Evolutionary conservation across 30 jellyfish, hydroid and myxozoan species (phyloP), one percentile per base, ranked within the genome.

Genomic region (Pseudorhiza aurosa): DNA sequence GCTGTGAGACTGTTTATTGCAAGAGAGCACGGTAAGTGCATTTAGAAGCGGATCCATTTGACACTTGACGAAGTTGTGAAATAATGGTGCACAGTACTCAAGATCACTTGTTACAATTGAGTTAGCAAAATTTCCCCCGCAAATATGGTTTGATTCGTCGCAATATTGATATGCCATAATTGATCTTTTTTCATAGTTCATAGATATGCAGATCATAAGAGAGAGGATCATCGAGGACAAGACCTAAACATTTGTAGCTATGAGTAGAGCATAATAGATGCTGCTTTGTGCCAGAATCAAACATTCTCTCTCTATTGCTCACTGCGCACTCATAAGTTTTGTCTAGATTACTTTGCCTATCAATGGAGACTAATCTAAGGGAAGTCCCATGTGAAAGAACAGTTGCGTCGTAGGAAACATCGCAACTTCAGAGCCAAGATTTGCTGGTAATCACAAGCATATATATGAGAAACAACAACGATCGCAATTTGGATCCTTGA

Each of bases 11-110:
- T 57, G 71, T 15, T 57, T 57, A 25, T 25, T 57, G 71, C 71
- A 57, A 57, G 71, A 29, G 42, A 57, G 71, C 25, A 57, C 71
- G 18, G 71, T 57, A 40, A 55, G 84, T 37, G 84, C 70, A 45
- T 74, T 74, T 64, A 74, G 77, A 24, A 55, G 87, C 36, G 55
- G 19, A 50, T 74, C 87, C 63, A 74, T 18, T 36, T 74, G 87
- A 21, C 29, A 24, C 15, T 51, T 56, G n/a, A 10, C 21, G 65
- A 36, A 40, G 55, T 74, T 74, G 42, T 55, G 76, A 3, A 74
- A 46, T 18, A 74, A 62, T 3, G 65, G 76, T 21, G 76, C 29
- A 24, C 85, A 72, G 85, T 50, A 50, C 29, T 35, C 76, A 17
- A 74, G 45, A 30, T 74, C 77, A 63, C 87, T 50, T 1, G 39